phyloP scores from a whole-genome alignment of 2,888 invertebrate species.

The Perizoma affinitatum region DNA sequence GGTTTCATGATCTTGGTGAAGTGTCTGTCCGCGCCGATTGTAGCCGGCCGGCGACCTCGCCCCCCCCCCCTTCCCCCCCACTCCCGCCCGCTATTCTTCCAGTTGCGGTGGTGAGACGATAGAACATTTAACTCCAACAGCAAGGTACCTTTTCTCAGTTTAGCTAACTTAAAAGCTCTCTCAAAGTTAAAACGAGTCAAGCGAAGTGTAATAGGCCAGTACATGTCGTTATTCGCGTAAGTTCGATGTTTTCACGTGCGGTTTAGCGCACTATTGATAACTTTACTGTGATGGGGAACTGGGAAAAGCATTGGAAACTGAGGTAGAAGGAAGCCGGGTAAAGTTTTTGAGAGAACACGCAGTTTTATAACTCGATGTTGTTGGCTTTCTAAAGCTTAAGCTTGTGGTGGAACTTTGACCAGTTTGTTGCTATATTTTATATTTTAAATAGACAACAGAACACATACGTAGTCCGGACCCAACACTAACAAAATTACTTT shows the following conservation, averaged over 20 bases:
- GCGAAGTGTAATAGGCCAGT: slow-evolving; percentile 6
- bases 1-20: no score
- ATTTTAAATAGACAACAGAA: no score
- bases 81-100: no score
- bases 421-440: not conserved
- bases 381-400: not conserved
- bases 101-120: no score
- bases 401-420: not conserved
- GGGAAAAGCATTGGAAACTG: slow-evolving; percentile 1
- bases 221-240: slow-evolving; percentile 6
- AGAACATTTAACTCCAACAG: no score
- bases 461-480: no score
- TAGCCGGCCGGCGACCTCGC: no score
- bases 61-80: no score
- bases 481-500: no score
- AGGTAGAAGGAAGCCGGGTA: not conserved
- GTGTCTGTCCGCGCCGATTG: no score
- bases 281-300: slow-evolving; percentile 13
- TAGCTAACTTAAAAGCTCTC: no score
- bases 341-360: slow-evolving; percentile 8
- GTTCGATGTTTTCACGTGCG: slow-evolving; percentile 6
- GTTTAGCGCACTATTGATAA: slow-evolving; percentile 8
- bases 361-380: slow-evolving; percentile 4
- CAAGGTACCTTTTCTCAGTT: no score
- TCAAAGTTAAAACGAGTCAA: not conserved